Base-by-base conservation (phyloP, 2,888 invertebrate genomes). In the Tinea trinotella region DNA sequence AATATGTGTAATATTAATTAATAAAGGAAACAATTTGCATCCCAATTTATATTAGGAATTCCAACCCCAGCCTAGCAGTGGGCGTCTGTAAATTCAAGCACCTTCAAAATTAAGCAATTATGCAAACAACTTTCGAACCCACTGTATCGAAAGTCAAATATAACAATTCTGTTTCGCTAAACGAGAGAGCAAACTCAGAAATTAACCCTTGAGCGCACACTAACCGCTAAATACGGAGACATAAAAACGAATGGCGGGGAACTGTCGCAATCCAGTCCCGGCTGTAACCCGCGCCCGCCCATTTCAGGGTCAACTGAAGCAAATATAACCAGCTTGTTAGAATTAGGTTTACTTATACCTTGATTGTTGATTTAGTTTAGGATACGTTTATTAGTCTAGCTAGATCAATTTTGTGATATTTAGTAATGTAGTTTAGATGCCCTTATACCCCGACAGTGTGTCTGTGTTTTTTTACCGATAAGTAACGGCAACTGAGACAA, bases 191-290 rank as follows among this genome's bases (percentile, higher is more conserved):
- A 6, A 12, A 13, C 24, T 50, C 24, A 22, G 50, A 24, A 40
- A 46, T 19, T 46, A 19, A 50, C 22, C 50, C 50, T 18, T 9
- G 4, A 50, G 24, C 24, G 18, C 13, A 24, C 50, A 24, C 50
- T 50, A 50, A 50, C 50, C 50, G 50, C 50, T 50, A 50, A 50
- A 50, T 50, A 50, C 50, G 50, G 10, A 24, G 50, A 13, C 24
- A 50, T 50, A 50, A 50, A 50, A 50, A 50, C 50, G 15, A 50
- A 50, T 24, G 50, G 50, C 24, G 22, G 24, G 50, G 24, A 50
- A 24, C 24, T 18, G 46, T 46, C 46, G 46, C 46, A 19, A 46
- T 46, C 18, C 46, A 19, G 18, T n/a, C 19, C 13, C 20, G 46
- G 15, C 40, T n/a, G 19, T 48, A 48, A 20, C 48, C 48, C 2